Conservation (phyloP, 1,140 invertebrate genomes). For the Potamilus streckersoni region DNA sequence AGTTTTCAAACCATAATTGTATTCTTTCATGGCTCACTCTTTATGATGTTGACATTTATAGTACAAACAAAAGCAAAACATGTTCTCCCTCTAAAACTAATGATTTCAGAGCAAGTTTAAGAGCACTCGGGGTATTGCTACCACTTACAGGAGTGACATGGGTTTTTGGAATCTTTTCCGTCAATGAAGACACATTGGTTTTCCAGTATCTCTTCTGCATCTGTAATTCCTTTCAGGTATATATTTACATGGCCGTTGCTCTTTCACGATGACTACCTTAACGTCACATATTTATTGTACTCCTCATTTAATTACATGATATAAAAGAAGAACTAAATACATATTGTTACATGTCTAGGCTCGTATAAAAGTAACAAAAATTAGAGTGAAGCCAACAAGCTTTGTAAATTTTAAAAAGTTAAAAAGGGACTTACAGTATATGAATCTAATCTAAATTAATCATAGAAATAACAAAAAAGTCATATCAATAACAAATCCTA, state of each 20-base stretch:
- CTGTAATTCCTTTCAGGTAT: slow-evolving; percentile 56
- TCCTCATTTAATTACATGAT: not conserved
- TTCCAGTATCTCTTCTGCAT: slow-evolving; percentile 59
- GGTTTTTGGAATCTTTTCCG: slow-evolving; percentile 54
- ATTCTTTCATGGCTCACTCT: no score
- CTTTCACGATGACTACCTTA: not conserved
- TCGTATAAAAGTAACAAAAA: not conserved
- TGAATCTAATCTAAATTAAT: not conserved
- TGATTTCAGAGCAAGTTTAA: slow-evolving; percentile 38
- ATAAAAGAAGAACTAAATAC: not conserved
- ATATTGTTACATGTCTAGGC: not conserved
- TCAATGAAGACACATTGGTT: slow-evolving; percentile 48
- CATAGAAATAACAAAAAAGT: not conserved
- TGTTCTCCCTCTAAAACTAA: not conserved
- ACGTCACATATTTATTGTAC: not conserved
- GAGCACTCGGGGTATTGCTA: slow-evolving; percentile 41
- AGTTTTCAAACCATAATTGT: no score
- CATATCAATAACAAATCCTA: not conserved
- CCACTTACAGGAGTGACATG: slow-evolving; percentile 53
- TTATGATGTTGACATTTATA: no score
- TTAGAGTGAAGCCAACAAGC: slow-evolving; percentile 1
- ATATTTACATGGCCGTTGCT: not conserved
- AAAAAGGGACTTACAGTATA: no score
- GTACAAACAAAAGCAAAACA: no score
- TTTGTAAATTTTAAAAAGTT: not conserved